Evolutionary conservation across 2,888 invertebrate genomes (phyloP).

Genomic region (Drosophila aldrichi): DNA sequence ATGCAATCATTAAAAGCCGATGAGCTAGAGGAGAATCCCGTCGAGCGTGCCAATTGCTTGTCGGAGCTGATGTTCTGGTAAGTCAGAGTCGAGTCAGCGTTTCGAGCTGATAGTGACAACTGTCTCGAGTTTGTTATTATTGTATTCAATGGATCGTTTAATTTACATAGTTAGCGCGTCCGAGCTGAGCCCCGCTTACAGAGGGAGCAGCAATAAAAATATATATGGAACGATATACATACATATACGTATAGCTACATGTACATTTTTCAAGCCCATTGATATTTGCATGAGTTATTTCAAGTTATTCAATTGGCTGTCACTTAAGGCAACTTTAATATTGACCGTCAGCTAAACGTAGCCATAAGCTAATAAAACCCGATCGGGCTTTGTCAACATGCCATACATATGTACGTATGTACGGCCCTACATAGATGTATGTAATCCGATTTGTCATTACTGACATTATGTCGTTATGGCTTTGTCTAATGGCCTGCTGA

Average conservation of each 20-base stretch:
- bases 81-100: slow-evolving; percentile 30
- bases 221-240: neutral
- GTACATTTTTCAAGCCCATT: neutral
- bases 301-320: slow-evolving; percentile 53
- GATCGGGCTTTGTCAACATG: slow-evolving; percentile 28
- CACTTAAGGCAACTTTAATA: slow-evolving; percentile 57
- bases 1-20: slow-evolving; percentile 85
- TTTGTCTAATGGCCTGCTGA: slow-evolving; percentile 11
- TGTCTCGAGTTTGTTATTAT: slow-evolving; percentile 50
- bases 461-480: slow-evolving; percentile 22
- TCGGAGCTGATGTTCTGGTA: slow-evolving; percentile 88
- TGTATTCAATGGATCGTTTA: slow-evolving; percentile 63
- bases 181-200: neutral
- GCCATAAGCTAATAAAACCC: slow-evolving; percentile 30
- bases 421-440: slow-evolving; percentile 3
- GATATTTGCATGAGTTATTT: slow-evolving; percentile 41
- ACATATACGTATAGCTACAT: neutral
- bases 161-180: slow-evolving; percentile 49
- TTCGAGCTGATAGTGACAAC: slow-evolving; percentile 26
- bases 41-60: slow-evolving; percentile 87
- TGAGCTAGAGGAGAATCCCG: slow-evolving; percentile 85
- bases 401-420: slow-evolving; percentile 1
- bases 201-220: neutral
- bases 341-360: slow-evolving; percentile 36
- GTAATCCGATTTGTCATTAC: slow-evolving; percentile 14